These are phyloP conservation scores for Huso huso DNA, from an alignment of 2,797 vertebrate species.

Conservation along the genomic window DNA sequence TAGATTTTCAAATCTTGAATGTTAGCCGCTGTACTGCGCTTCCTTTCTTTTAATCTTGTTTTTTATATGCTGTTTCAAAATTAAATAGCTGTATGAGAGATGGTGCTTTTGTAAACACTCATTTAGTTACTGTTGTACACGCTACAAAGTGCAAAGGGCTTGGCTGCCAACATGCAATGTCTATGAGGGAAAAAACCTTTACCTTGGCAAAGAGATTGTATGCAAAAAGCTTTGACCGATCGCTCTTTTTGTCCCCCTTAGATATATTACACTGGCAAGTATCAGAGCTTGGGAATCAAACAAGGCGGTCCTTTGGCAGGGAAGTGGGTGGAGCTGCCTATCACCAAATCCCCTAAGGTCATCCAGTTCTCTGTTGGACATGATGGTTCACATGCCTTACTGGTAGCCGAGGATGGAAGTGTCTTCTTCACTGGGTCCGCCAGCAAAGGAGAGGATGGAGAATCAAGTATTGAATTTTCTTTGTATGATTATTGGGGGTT, in stretches of 20 bases:
- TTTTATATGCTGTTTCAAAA: too few relatives aligned
- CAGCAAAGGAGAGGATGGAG: slow-evolving; percentile 97
- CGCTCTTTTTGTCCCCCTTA: slow-evolving; percentile 34
- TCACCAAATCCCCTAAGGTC: slow-evolving; percentile 97
- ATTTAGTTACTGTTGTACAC: too few relatives aligned
- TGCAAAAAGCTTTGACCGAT: not conserved
- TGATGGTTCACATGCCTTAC: slow-evolving; percentile 91
- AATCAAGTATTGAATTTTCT: slow-evolving; percentile 74
- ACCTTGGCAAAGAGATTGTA: too few relatives aligned
- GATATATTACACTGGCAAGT: slow-evolving; percentile 98
- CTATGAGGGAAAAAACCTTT: too few relatives aligned
- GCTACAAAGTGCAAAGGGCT: too few relatives aligned
- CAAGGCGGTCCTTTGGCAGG: slow-evolving; percentile 94
- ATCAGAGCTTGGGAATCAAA: slow-evolving; percentile 97
- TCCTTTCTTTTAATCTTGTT: too few relatives aligned
- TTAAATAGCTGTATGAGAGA: too few relatives aligned
- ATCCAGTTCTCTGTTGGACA: slow-evolving; percentile 95
- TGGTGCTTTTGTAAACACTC: too few relatives aligned
- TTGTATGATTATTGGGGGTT: not conserved
- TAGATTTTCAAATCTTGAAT: too few relatives aligned
- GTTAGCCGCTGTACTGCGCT: too few relatives aligned
- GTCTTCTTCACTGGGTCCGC: slow-evolving; percentile 97
- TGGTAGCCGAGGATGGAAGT: slow-evolving; percentile 94
- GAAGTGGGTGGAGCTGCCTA: slow-evolving; percentile 94
- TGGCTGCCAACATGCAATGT: too few relatives aligned